phyloP scores from a whole-genome alignment of 64 coral and sea anemone species.

The Trachythela sp. region DNA sequence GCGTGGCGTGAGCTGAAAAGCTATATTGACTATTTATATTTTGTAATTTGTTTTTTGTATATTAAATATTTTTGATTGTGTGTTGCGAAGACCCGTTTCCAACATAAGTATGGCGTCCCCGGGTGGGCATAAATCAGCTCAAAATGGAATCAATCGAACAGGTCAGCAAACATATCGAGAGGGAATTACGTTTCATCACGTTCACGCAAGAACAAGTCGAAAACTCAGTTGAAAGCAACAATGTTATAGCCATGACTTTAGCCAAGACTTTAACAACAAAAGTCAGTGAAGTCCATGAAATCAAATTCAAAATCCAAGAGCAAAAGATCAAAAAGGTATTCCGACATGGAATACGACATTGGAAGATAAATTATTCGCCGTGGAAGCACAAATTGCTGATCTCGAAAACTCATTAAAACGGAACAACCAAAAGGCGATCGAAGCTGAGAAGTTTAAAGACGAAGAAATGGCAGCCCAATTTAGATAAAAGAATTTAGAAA shows the following conservation, averaged over 20 bases:
- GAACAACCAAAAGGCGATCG: neutral
- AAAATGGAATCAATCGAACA: constrained; percentile 13
- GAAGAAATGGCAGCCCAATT: neutral
- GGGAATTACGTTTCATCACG: constrained; percentile 3
- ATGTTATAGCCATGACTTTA: neutral
- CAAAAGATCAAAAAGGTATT: neutral
- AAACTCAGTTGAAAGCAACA: neutral
- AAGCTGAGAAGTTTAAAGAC: neutral
- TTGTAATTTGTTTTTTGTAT: no score
- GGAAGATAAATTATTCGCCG: neutral
- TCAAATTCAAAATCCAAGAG: neutral
- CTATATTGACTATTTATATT: no score
- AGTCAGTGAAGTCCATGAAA: neutral
- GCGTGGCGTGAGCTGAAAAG: no score
- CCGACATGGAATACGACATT: neutral
- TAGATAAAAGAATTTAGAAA: neutral
- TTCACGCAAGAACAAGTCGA: constrained; percentile 21
- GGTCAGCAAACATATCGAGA: constrained; percentile 16
- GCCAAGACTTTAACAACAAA: neutral
- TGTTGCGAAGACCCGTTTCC: constrained; percentile 31
- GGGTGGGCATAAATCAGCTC: neutral
- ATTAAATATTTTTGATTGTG: neutral
- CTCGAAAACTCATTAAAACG: neutral
- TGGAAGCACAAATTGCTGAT: neutral
- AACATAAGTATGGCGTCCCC: constrained; percentile 38